Percentiles rank a stretch among this genome's conserved stretches.
phyloP scores from a whole-genome alignment of 64 coral and sea anemone genomes.

The Trachythela sp. region DNA sequence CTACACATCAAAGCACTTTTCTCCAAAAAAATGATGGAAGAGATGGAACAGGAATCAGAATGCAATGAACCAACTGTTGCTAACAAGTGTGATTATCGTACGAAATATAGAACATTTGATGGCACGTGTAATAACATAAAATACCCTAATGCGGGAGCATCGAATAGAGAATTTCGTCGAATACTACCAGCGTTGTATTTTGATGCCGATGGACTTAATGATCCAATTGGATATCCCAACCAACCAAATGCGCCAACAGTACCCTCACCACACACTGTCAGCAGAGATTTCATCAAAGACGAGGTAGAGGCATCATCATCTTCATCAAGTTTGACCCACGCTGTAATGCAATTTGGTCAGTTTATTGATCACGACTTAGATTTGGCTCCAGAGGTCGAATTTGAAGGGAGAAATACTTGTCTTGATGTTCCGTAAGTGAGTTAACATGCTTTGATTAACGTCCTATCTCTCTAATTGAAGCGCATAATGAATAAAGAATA shows the following conservation, averaged over 20 bases:
- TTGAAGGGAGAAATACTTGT: neutral
- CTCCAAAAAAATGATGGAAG: neutral
- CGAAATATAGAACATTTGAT: slow-evolving; percentile 2
- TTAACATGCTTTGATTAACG: too few relatives aligned
- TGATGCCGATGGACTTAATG: slow-evolving; percentile 2
- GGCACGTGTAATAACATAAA: neutral
- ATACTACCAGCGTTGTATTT: neutral
- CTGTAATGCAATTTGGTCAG: slow-evolving; percentile 20
- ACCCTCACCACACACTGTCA: neutral
- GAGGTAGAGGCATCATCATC: neutral
- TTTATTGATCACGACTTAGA: slow-evolving; percentile 15
- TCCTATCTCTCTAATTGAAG: neutral
- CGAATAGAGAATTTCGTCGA: neutral
- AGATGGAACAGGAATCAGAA: neutral
- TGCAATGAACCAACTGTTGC: neutral
- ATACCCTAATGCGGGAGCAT: neutral
- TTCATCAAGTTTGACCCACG: neutral
- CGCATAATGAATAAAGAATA: neutral
- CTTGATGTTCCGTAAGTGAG: neutral
- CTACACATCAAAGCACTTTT: neutral
- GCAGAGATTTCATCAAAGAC: neutral
- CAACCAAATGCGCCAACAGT: neutral
- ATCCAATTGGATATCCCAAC: slow-evolving; percentile 14
- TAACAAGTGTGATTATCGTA: neutral
- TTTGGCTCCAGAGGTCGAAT: neutral